Conservation (phyloP, 2,113 vertebrate genomes). For the Pluvialis apricaria region DNA sequence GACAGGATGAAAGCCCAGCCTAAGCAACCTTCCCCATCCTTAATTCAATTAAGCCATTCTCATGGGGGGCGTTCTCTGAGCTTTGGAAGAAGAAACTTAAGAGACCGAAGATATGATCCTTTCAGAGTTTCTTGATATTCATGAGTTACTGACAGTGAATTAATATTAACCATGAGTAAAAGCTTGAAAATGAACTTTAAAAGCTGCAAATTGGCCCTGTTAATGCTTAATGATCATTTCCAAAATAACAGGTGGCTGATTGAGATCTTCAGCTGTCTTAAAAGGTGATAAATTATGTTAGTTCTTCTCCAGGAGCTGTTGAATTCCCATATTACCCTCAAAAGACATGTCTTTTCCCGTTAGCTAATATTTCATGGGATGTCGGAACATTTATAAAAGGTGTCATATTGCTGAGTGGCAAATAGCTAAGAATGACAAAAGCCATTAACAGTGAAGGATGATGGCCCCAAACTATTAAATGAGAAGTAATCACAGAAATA, state of each 20-base stretch:
- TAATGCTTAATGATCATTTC: conserved; percentile 35
- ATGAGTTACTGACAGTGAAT: conserved; percentile 13
- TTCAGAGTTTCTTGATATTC: background rate
- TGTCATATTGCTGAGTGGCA: background rate
- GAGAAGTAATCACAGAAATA: background rate
- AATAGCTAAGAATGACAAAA: conserved; percentile 17
- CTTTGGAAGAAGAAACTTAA: background rate
- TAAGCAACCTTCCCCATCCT: background rate
- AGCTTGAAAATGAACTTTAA: conserved; percentile 50
- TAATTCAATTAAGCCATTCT: background rate
- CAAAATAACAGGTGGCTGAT: conserved; percentile 53
- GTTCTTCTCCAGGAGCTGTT: background rate
- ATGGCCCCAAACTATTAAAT: background rate
- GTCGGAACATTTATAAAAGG: conserved; percentile 32
- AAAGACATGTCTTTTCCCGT: conserved; percentile 12
- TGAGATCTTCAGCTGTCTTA: conserved; percentile 40
- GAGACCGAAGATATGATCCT: background rate
- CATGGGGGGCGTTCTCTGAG: background rate
- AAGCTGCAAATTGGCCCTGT: conserved; percentile 21
- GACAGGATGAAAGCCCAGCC: background rate
- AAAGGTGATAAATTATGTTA: conserved; percentile 21
- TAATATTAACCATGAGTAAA: conserved; percentile 30
- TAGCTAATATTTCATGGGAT: conserved; percentile 39
- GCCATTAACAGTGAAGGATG: background rate
- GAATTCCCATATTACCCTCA: conserved; percentile 11